Percentiles rank a stretch among this genome's conserved stretches.
phyloP scores from a whole-genome alignment of 2,113 vertebrate species.

The cattle (Bos taurus) region DNA sequence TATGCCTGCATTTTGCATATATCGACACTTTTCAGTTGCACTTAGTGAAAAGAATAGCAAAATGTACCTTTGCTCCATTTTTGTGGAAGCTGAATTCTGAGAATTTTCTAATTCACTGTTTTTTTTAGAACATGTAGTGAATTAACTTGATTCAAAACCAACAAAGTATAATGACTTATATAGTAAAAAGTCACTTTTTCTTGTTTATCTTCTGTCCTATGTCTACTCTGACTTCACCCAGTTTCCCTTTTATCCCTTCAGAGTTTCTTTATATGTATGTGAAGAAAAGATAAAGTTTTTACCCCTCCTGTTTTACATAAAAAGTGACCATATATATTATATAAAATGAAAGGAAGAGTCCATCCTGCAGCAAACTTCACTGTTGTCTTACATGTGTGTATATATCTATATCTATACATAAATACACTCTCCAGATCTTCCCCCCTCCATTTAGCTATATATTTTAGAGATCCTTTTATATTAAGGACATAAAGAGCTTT shows the following conservation, averaged over 20 bases:
- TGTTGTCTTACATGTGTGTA: not conserved
- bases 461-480: not conserved
- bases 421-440: not conserved
- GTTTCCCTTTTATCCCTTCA: not conserved
- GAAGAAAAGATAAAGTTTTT: not conserved
- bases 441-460: not conserved
- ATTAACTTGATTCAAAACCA: not conserved
- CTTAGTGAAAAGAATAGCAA: not conserved
- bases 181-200: not conserved
- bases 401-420: not conserved
- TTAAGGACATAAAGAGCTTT: not conserved
- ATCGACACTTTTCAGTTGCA: not conserved
- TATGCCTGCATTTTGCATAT: not conserved
- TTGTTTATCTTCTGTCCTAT: not conserved
- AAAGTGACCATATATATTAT: not conserved
- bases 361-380: not conserved
- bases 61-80: not conserved
- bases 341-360: not conserved
- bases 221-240: not conserved
- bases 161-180: not conserved
- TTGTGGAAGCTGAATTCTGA: not conserved
- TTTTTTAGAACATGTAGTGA: not conserved
- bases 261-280: not conserved
- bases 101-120: not conserved
- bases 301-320: not conserved